Base-by-base conservation (phyloP, 2,888 invertebrate genomes). In the Choreutis nemorana region DNA sequence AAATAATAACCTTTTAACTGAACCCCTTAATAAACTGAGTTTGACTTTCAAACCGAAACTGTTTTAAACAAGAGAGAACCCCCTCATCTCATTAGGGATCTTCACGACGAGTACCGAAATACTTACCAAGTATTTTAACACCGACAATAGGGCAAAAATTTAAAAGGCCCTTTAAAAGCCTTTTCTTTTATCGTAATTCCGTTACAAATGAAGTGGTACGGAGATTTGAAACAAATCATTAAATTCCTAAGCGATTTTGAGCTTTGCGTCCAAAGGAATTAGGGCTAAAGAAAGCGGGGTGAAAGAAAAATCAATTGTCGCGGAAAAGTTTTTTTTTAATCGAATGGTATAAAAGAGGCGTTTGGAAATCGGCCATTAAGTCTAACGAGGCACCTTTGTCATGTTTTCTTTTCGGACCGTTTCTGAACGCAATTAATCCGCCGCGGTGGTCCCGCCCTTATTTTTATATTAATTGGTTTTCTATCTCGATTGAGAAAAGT, bases 311-410 rank as follows among this genome's bases (percentile, higher is more conserved):
- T 68, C 71, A 68, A 75, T 71, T 61, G 68, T 47, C 49, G 48
- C 50, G 59, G 50, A 58, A 67, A 58, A 55, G 55, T 55, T 47
- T 44, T 67, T 72, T 70, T 73, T 71, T 71, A 67, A 73, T 67
- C 58, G 70, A 73, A 73, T 68, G 58, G 55, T 60, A 55, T 58
- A 68, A 67, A 71, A 63, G 58, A 54, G 42, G 51, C 50, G 52
- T 49, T 58, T 54, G 55, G 55, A 59, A 61, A 59, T 62, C 63
- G 62, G 42, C 66, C 66, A 65, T 73, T 73, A 63, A 52, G 48
- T 58, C 61, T 71, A 73, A 70, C 62, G 72, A 71, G 62, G 44
- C 47, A 63, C 60, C 67, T 67, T 70, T 71, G 67, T 73, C 70
- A 73, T 72, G 68, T 70, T 71, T 62, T 61, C 67, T 67, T 71